Conservation (phyloP, 2,113 vertebrate species). For the Egretta garzetta region DNA sequence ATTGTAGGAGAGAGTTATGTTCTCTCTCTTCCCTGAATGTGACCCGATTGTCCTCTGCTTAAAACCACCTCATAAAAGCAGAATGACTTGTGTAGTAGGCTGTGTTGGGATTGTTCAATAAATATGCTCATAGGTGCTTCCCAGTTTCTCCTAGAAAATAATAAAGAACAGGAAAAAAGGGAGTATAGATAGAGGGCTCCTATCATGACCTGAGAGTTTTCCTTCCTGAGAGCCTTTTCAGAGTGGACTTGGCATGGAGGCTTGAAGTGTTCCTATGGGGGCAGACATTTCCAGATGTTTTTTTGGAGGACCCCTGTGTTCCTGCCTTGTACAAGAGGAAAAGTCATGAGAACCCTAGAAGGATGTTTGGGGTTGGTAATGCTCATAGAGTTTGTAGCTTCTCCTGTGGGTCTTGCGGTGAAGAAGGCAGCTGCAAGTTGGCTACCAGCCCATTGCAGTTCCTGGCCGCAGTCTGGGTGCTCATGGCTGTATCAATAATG, state of each 20-base stretch:
- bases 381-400: not conserved
- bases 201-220: not conserved
- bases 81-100: not conserved
- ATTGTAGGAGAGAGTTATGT: not conserved
- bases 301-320: not conserved
- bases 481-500: accelerated
- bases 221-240: not conserved
- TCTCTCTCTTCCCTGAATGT: not conserved
- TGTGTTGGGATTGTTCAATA: not conserved
- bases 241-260: not conserved
- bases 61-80: not conserved
- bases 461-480: not conserved
- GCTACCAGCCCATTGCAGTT: not conserved
- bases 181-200: accelerated
- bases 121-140: not conserved
- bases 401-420: not conserved
- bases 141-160: not conserved
- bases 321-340: not conserved
- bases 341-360: not conserved
- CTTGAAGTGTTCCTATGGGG: not conserved
- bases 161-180: accelerated
- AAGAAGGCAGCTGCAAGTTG: not conserved
- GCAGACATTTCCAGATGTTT: not conserved
- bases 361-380: not conserved
- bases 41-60: not conserved